Base-by-base conservation (phyloP, 2,888 invertebrate genomes). In the Cantharis rustica region DNA sequence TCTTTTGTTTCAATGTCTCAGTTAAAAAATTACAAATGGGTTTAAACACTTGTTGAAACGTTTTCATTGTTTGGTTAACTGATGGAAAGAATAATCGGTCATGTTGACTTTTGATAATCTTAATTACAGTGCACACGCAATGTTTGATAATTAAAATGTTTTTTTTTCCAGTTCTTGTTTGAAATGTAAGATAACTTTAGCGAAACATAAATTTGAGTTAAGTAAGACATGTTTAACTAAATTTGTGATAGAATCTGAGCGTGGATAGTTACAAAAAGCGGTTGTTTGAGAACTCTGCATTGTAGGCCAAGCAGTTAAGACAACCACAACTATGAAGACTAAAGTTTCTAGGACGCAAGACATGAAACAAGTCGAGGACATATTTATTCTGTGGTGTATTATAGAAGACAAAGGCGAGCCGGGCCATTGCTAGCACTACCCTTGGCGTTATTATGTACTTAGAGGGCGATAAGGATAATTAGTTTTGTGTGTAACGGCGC, bases 381-480 rank as follows among this genome's bases (percentile, higher is more conserved):
- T 78, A 78, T 75, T 75, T 78, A 75, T 75, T 71, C 71, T 78
- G 75, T 64, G 78, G 75, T 73, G 75, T 72, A 78, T 78, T 75
- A 73, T 71, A 69, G 75, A 78, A 78, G 75, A 78, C 78, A 78
- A 78, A 78, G 78, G 78, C 78, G 72, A 75, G 75, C 63, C 73
- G 78, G 75, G 78, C 75, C 75, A 75, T 78, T 71, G 78, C 78
- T 73, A 61, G 78, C 75, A 78, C 77, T 75, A 76, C 76, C 79
- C 79, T 77, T 71, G 69, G 71, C 75, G 76, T 79, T 80, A 80
- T 80, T 80, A 80, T 80, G 79, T 80, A 79, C 77, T 79, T 78
- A 77, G 80, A 72, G 78, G 79, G 78, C 75, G 80, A 81, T 81
- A 81, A 81, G 79, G 79, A 81, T 80, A 81, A 81, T 81, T 81